Evolutionary conservation across 1,140 invertebrate species (phyloP).

Genomic region (Asobara japonica): DNA sequence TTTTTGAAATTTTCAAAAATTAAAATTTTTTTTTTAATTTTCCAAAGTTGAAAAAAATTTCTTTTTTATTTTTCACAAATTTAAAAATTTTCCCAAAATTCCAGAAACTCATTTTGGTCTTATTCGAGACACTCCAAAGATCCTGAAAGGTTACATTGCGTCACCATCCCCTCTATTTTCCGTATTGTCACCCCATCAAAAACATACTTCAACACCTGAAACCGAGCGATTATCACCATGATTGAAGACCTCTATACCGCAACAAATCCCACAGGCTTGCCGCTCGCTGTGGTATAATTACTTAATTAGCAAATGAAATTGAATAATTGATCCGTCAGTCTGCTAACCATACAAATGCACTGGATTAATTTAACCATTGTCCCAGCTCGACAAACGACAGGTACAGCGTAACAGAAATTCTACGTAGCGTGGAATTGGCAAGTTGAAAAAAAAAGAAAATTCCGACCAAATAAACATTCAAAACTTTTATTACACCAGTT

Average conservation of each 20-base stretch:
- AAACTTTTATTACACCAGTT: neutral
- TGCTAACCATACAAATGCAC: neutral
- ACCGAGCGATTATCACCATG: neutral
- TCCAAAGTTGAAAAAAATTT: no score
- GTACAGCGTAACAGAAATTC: neutral
- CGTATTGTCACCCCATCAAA: no score
- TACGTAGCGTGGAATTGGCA: neutral
- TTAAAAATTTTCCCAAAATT: no score
- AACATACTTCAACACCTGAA: no score
- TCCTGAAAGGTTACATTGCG: no score
- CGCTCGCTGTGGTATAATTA: constrained; percentile 12
- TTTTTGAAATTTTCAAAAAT: no score
- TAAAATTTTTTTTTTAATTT: no score
- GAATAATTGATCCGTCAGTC: constrained; percentile 17
- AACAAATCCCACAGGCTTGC: neutral
- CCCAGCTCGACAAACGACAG: neutral
- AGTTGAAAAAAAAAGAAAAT: no score
- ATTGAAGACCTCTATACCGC: neutral
- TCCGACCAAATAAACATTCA: neutral
- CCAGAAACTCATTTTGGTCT: no score
- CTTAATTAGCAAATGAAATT: constrained; percentile 27
- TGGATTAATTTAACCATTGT: constrained; percentile 10
- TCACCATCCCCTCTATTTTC: no score
- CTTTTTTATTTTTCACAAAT: no score
- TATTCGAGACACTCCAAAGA: no score